Evolutionary conservation across 2,888 invertebrate genomes (phyloP).

Genomic region (Tetranychus piercei): DNA sequence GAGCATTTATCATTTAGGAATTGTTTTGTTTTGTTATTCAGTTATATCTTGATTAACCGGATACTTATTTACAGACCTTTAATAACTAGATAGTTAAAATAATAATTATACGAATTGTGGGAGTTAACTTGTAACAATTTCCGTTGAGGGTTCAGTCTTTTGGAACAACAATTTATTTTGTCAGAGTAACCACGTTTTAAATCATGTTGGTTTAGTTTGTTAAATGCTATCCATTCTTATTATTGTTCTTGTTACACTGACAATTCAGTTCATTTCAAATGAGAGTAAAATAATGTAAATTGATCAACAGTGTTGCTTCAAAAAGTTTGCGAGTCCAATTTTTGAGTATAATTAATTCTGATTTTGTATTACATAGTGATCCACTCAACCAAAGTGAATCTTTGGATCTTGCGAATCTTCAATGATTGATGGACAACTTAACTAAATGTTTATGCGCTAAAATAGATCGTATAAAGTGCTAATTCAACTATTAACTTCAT

Average conservation of each 20-base stretch:
- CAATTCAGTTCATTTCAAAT: no score
- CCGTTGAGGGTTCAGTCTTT: not conserved
- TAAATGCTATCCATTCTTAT: not conserved
- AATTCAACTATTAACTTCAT: no score
- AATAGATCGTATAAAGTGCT: no score
- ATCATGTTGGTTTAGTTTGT: not conserved
- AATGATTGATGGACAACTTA: no score
- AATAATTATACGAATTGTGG: not conserved
- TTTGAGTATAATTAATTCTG: no score
- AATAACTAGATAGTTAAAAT: not conserved
- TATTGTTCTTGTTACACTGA: no score
- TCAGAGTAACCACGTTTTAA: not conserved
- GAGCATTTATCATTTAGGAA: not conserved
- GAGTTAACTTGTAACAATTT: not conserved
- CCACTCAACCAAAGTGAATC: no score
- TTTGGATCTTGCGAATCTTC: no score
- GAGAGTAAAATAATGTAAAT: not conserved
- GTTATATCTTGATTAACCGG: not conserved
- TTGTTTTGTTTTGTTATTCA: not conserved
- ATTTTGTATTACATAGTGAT: no score
- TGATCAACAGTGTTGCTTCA: not conserved
- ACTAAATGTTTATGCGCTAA: no score
- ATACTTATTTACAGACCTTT: slow-evolving; percentile 6
- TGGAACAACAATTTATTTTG: not conserved
- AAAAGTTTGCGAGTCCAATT: no score